A percentile compares a stretch with the other conserved stretches of the same genome.
phyloP scores from a whole-genome alignment of 2,888 invertebrate species.

The Noctuana brunneofusca region DNA sequence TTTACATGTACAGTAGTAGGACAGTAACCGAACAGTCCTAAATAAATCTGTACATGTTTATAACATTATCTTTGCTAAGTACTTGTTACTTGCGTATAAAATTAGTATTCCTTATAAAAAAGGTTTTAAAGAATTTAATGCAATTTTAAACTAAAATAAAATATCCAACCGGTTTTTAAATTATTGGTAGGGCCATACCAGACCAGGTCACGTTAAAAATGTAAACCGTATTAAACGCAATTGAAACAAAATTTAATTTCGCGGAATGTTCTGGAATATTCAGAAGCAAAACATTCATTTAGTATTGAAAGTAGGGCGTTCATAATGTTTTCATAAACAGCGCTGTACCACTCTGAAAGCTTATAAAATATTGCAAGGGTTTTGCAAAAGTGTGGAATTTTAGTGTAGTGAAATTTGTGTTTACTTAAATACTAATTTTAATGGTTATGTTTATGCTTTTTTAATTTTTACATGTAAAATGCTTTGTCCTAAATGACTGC shows the following conservation, averaged over 20 bases:
- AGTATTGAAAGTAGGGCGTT: constrained; percentile 23
- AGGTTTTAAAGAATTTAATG: not conserved
- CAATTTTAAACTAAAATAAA: too few relatives aligned
- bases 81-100: too few relatives aligned
- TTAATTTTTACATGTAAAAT: too few relatives aligned
- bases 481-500: too few relatives aligned
- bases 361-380: constrained; percentile 13
- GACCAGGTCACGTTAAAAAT: constrained; percentile 23
- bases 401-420: not conserved
- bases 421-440: too few relatives aligned
- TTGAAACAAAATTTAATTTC: constrained; percentile 29
- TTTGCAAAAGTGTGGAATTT: not conserved
- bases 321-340: constrained; percentile 22
- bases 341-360: constrained; percentile 12
- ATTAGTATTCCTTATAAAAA: too few relatives aligned
- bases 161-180: too few relatives aligned
- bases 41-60: too few relatives aligned
- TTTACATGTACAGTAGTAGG: too few relatives aligned
- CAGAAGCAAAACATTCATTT: constrained; percentile 13
- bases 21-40: too few relatives aligned
- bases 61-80: too few relatives aligned
- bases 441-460: too few relatives aligned
- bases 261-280: constrained; percentile 12
- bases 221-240: constrained; percentile 17
- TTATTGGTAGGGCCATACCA: not conserved